Evolutionary conservation across 2,888 invertebrate species (phyloP), one percentile per base, ranked within the genome.

Genomic region (Cacoxenus indagator): DNA sequence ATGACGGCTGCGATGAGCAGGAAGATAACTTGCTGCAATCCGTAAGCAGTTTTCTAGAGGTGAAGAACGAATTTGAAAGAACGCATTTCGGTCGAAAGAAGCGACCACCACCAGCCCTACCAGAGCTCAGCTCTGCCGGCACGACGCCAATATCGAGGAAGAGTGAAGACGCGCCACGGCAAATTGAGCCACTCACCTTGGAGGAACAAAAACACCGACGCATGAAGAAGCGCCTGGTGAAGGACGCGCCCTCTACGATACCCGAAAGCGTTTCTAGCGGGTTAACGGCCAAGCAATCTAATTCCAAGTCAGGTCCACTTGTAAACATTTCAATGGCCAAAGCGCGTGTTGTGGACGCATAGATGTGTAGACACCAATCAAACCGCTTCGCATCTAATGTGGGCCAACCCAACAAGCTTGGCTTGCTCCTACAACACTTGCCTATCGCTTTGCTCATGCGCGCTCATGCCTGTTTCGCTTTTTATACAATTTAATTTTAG

Each of bases 21-120:
- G 86, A 87, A 73, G 87, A 87, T 14, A 87, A 87, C 67, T 77
- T 87, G 17, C 64, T 87, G 68, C 86, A 86, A 51, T 82, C 87
- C 43, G 69, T 87, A 64, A 82, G 83, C 76, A 74, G 85, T 0
- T 87, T 87, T 61, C 77, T 87, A 1, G 87, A 87, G 78, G 87
- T 87, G 0, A 87, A 87, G 70, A 81, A 83, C 19, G 87, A 87
- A 55, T 71, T 87, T 27, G 87, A 87, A 70, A 73, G 75, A 8
- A 69, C 69, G 22, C 66, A 65, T 17, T 19, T 66, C 2, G 61
- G 70, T 45, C 70, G 74, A 3, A 73, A 73, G 0, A 73, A 64
- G 4, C 70, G 81, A 6, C 19, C 75, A 0, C 51, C 73, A 45
- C 82, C 81, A 19, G 69, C 65, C 14, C 19, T 82, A 3, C 65